A percentile compares a stretch with the other conserved stretches of the same genome.
These are phyloP conservation scores for Lanistes nyassanus DNA, from an alignment of 1,140 invertebrate species.

Conservation along the genomic window DNA sequence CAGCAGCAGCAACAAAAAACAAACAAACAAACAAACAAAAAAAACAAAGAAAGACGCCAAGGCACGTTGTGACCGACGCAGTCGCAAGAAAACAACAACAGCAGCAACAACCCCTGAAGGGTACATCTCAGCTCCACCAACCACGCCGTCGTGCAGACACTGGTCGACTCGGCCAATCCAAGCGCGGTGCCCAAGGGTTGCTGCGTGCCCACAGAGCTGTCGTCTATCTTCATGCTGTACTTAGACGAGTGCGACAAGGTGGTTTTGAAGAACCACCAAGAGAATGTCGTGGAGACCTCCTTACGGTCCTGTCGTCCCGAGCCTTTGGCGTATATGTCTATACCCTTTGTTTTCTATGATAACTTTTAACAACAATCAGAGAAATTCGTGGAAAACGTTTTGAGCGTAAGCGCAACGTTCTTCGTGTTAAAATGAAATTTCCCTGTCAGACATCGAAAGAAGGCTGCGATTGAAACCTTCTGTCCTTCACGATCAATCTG, in stretches of 20 bases:
- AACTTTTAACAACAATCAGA: too few relatives aligned
- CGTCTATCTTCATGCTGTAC: conserved; percentile 74
- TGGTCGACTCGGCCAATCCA: conserved; percentile 92
- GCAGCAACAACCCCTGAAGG: conserved; percentile 90
- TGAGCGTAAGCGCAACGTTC: too few relatives aligned
- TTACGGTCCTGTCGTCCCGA: too few relatives aligned
- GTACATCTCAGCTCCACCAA: conserved; percentile 97
- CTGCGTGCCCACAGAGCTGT: conserved; percentile 75
- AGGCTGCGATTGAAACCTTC: too few relatives aligned
- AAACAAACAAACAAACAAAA: conserved; percentile 20
- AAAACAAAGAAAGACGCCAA: conserved; percentile 61
- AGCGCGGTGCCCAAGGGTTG: conserved; percentile 74
- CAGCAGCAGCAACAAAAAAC: conserved; percentile 37
- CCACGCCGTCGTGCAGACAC: conserved; percentile 96
- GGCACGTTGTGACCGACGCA: conserved; percentile 86
- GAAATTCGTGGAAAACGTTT: too few relatives aligned
- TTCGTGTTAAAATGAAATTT: too few relatives aligned
- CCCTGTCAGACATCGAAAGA: too few relatives aligned
- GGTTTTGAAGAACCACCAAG: conserved; percentile 76
- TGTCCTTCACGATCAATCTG: too few relatives aligned
- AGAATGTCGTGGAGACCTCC: conserved; percentile 76
- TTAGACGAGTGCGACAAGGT: conserved; percentile 74
- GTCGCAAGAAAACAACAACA: conserved; percentile 93
- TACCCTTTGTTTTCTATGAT: too few relatives aligned
- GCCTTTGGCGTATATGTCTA: too few relatives aligned